phyloP scores from a whole-genome alignment of 2,113 vertebrate species.

The Sardina pilchardus region DNA sequence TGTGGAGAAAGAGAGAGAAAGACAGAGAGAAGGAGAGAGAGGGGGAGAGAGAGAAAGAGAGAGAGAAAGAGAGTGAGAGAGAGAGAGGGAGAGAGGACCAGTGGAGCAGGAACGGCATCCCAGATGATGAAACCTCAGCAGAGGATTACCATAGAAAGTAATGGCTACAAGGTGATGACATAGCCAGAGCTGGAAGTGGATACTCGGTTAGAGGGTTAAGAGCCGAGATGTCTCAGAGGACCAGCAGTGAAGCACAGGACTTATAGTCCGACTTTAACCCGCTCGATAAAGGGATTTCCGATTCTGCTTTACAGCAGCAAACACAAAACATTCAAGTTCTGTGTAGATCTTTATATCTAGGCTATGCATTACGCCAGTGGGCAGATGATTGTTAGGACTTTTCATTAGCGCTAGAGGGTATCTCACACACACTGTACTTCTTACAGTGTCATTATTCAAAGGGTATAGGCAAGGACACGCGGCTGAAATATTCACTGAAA shows the following conservation, averaged over 20 bases:
- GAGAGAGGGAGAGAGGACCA: constrained; percentile 38
- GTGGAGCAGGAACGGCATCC: not conserved
- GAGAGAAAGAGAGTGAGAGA: constrained; percentile 55
- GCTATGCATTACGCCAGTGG: not conserved
- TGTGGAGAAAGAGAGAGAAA: not conserved
- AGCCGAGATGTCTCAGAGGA: not conserved
- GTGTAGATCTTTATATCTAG: not conserved
- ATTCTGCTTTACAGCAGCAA: not conserved
- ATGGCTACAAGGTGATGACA: constrained; percentile 1
- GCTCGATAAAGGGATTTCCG: not conserved
- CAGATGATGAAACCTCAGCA: not conserved
- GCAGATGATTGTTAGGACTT: not conserved
- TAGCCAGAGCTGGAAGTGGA: not conserved
- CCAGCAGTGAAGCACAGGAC: not conserved
- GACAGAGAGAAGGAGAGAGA: not conserved
- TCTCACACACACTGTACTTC: not conserved
- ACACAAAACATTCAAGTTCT: not conserved
- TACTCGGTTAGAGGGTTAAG: not conserved
- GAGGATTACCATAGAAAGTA: constrained; percentile 10
- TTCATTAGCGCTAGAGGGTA: not conserved
- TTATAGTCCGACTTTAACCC: not conserved
- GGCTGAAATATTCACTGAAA: not conserved
- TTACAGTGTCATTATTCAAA: not conserved
- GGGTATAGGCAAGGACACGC: not conserved
- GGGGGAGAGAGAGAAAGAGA: too few species aligned